Base-by-base conservation (phyloP, 2,888 invertebrate genomes). In the Criorhina ranunculi region DNA sequence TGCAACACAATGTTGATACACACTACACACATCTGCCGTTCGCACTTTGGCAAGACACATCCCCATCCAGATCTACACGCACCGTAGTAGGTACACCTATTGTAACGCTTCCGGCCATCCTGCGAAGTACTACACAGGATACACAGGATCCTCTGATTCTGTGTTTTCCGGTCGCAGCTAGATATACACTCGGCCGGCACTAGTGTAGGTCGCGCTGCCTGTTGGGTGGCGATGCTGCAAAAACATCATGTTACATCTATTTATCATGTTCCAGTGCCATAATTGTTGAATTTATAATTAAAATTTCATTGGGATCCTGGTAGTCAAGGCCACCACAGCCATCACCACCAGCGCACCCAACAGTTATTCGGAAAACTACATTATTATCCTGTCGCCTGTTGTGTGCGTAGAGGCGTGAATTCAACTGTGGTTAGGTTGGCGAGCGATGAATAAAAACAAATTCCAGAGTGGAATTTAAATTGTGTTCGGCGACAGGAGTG, bases 251-350 rank as follows among this genome's bases (percentile, higher is more conserved):
- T 85, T 76, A 85, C 85, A 85, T 76, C 85, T 85, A 85, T 85
- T 80, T 85, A 80, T 85, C 85, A 85, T 85, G 85, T 85, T 80
- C 59, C 85, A 85, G 75, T 66, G 76, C 53, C 79, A 80, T 85
- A 85, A 85, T 85, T 85, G 85, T 80, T 85, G 85, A 85, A 85
- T 80, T 80, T 80, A 80, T 85, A 80, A 85, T 85, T 85, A 85
- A 85, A 85, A 85, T 85, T 85, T 85, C 80, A 80, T 85, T 80
- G 66, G 59, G 69, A 77, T 78, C 57, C 62, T 62, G 57, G 24
- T 66, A 64, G 53, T 57, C 78, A 51, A 51, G 29, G 19, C 57
- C 64, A 24, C 7, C 42, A 49, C 6, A 31, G 12, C 42, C 29
- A 72, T 37, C 35, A 46, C 59, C 31, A 69, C 53, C 49, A 55